These are phyloP conservation scores for Malaclemys terrapin DNA, from an alignment of 2,113 vertebrate genomes.

Conservation along the genomic window DNA sequence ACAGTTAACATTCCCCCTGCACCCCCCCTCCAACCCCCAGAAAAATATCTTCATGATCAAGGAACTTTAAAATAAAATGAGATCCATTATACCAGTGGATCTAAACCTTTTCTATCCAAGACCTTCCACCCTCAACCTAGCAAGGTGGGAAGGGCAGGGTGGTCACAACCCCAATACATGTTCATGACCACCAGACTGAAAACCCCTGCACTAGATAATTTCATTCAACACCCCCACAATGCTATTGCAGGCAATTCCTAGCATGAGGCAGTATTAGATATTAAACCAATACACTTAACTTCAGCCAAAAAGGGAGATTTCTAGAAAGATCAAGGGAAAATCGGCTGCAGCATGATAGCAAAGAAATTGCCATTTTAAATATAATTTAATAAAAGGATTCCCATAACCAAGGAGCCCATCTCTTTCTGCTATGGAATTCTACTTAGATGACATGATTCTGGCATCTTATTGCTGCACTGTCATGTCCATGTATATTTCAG, in stretches of 20 bases:
- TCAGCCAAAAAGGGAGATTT: conserved; percentile 10
- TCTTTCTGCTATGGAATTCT: background rate
- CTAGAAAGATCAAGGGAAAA: conserved; percentile 16
- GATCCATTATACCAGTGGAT: background rate
- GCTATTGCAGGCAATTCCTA: background rate
- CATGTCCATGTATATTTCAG: background rate
- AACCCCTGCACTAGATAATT: background rate
- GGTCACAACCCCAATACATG: background rate
- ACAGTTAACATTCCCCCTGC: background rate
- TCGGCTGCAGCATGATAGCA: background rate
- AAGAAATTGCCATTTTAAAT: background rate
- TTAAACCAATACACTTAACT: background rate
- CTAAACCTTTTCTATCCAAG: background rate
- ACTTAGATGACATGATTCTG: conserved; percentile 14
- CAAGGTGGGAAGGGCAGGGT: background rate
- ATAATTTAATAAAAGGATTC: background rate
- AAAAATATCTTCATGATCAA: background rate
- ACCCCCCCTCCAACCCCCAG: background rate
- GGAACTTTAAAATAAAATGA: background rate
- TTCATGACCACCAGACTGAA: background rate
- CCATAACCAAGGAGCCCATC: background rate
- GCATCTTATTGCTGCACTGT: background rate
- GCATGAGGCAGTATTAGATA: background rate
- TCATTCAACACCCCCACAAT: background rate
- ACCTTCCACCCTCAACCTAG: background rate